Evolutionary conservation across 1,140 invertebrate genomes (phyloP).

Genomic region (Diprion similis): DNA sequence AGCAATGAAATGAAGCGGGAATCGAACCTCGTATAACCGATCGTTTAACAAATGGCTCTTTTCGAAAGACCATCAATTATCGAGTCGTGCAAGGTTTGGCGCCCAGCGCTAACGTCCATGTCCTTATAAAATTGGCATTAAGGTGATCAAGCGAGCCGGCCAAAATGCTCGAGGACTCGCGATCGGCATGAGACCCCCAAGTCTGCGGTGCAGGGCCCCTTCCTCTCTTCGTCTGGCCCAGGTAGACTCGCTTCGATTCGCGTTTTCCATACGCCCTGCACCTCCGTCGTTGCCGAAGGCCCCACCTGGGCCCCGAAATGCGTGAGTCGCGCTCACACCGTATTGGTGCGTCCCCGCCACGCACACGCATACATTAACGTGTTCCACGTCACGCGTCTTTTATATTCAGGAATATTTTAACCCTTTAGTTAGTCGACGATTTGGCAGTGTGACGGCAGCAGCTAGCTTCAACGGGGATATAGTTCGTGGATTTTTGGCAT

Average conservation of each 20-base stretch:
- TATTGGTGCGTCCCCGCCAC: constrained; percentile 27
- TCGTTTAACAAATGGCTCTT: constrained; percentile 31
- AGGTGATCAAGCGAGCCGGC: neutral
- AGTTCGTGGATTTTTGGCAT: neutral
- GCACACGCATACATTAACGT: constrained; percentile 48
- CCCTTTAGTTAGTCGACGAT: constrained; percentile 61
- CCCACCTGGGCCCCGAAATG: constrained; percentile 50
- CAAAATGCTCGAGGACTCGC: neutral
- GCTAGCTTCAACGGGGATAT: constrained; percentile 30
- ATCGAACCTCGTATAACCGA: constrained; percentile 42
- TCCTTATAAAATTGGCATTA: constrained; percentile 1
- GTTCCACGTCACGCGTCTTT: constrained; percentile 43
- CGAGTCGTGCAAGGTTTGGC: constrained; percentile 9
- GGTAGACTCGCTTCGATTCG: constrained; percentile 1
- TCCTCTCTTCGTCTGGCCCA: constrained; percentile 15
- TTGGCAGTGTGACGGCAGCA: constrained; percentile 57
- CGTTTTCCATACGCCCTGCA: constrained; percentile 38
- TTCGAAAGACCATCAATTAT: constrained; percentile 37
- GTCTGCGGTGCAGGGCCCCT: neutral
- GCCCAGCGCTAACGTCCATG: neutral
- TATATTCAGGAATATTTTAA: constrained; percentile 60
- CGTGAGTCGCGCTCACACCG: constrained; percentile 26
- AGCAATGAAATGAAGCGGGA: constrained; percentile 21
- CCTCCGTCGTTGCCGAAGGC: constrained; percentile 32
- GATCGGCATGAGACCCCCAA: constrained; percentile 40